Evolutionary conservation across 2,113 vertebrate species (phyloP).

Genomic region (Cyprinodon variegatus): DNA sequence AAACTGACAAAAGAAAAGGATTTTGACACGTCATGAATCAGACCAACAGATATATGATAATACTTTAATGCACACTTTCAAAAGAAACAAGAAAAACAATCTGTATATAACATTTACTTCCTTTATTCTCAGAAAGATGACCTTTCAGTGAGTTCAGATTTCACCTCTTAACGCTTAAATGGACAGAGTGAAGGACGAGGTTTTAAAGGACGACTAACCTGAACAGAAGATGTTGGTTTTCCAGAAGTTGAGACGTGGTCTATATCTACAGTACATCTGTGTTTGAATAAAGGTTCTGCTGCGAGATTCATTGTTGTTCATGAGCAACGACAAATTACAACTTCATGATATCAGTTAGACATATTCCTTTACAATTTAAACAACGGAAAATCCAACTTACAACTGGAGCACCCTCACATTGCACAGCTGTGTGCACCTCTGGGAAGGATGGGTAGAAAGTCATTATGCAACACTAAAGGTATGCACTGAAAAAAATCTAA

Average conservation of each 20-base stretch:
- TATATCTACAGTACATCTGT: slow-evolving; percentile 9
- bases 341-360: slow-evolving; percentile 27
- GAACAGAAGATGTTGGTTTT: slow-evolving; percentile 13
- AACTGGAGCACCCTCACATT: not conserved
- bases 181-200: slow-evolving; percentile 39
- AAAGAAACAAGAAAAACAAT: slow-evolving; percentile 38
- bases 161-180: slow-evolving; percentile 30
- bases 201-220: not conserved
- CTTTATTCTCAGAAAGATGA: slow-evolving; percentile 15
- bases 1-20: slow-evolving; percentile 11
- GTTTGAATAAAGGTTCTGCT: slow-evolving; percentile 66
- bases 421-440: not conserved
- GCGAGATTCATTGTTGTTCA: slow-evolving; percentile 42
- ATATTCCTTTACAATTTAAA: slow-evolving; percentile 45
- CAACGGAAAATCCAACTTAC: slow-evolving; percentile 34
- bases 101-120: slow-evolving; percentile 41
- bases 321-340: slow-evolving; percentile 7
- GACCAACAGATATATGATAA: slow-evolving; percentile 44
- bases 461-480: no score
- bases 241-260: slow-evolving; percentile 5
- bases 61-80: slow-evolving; percentile 59
- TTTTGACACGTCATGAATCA: slow-evolving; percentile 38
- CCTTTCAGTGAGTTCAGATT: slow-evolving; percentile 24
- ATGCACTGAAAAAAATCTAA: no score
- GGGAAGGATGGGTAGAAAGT: not conserved